A percentile compares a stretch with the other conserved stretches of the same genome.
These are phyloP conservation scores for Rynchops niger DNA, from an alignment of 2,113 vertebrate genomes.

Conservation along the genomic window DNA sequence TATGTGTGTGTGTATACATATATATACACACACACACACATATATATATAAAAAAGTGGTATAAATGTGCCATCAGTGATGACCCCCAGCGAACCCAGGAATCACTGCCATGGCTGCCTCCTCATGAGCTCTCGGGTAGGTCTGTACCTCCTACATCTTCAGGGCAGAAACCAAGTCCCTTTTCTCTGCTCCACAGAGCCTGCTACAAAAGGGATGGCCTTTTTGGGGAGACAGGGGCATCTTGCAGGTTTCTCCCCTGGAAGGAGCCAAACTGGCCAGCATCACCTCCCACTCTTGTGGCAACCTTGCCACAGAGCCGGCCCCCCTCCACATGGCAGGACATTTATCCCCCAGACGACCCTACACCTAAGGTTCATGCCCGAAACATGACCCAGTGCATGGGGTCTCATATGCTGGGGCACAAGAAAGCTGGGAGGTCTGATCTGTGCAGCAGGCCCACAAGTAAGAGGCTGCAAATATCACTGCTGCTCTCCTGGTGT, in stretches of 20 bases:
- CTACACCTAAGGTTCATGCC: not conserved
- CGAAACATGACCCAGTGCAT: not conserved
- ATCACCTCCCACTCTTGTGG: accelerated
- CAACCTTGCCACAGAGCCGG: not conserved
- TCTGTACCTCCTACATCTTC: not conserved
- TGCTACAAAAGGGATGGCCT: not conserved
- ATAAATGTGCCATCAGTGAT: not conserved
- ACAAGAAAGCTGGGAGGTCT: conserved; percentile 12
- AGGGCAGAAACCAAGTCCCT: not conserved
- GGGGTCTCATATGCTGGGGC: not conserved
- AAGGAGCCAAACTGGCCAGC: not conserved
- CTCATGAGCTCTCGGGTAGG: not conserved
- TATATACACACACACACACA: too few species aligned
- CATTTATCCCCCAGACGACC: not conserved
- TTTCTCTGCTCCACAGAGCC: not conserved
- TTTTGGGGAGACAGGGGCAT: not conserved
- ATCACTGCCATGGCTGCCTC: not conserved
- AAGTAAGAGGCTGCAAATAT: not conserved
- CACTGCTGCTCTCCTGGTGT: not conserved
- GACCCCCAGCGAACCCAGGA: not conserved
- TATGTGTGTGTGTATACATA: too few species aligned
- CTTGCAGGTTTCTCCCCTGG: not conserved
- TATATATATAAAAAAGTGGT: too few species aligned
- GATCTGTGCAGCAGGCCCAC: not conserved
- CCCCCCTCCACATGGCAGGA: not conserved